Percentiles rank a stretch among this genome's conserved stretches.
phyloP scores from a whole-genome alignment of 1,140 invertebrate species.

The Protaetia brevitarsis region DNA sequence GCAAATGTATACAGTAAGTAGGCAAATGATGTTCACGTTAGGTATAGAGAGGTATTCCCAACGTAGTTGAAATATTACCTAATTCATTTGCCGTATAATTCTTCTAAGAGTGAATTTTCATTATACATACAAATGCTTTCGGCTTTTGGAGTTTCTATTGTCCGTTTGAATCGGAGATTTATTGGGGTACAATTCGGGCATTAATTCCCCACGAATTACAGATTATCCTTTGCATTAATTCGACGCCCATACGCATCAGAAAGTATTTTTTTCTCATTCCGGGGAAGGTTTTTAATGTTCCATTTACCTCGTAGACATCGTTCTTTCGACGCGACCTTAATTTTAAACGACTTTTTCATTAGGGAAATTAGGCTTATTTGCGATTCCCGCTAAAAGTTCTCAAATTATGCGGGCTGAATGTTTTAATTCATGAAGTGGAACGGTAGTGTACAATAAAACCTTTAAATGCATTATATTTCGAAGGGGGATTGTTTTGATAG shows the following conservation, averaged over 20 bases:
- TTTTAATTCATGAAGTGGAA: not conserved
- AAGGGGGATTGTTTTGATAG: too few species aligned
- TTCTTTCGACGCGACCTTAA: not conserved
- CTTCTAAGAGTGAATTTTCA: conserved; percentile 10
- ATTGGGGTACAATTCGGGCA: conserved; percentile 8
- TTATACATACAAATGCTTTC: conserved; percentile 8
- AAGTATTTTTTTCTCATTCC: not conserved
- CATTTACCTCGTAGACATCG: not conserved
- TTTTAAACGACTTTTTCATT: not conserved
- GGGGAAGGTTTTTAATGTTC: not conserved
- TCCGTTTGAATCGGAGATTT: conserved; percentile 7
- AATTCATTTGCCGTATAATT: conserved; percentile 3
- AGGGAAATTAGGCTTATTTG: not conserved
- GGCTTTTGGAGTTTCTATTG: not conserved
- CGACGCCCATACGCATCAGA: not conserved
- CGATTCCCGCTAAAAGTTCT: not conserved
- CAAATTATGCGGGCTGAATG: not conserved
- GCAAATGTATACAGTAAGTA: not conserved
- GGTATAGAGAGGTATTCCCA: not conserved
- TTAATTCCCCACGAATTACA: conserved; percentile 7
- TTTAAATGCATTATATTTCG: not conserved
- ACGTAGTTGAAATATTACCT: not conserved
- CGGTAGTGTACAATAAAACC: not conserved
- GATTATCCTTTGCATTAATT: conserved; percentile 7
- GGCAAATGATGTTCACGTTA: not conserved